These are phyloP conservation scores for Ormyrus pomaceus DNA, from an alignment of 2,888 invertebrate species.

Conservation along the genomic window DNA sequence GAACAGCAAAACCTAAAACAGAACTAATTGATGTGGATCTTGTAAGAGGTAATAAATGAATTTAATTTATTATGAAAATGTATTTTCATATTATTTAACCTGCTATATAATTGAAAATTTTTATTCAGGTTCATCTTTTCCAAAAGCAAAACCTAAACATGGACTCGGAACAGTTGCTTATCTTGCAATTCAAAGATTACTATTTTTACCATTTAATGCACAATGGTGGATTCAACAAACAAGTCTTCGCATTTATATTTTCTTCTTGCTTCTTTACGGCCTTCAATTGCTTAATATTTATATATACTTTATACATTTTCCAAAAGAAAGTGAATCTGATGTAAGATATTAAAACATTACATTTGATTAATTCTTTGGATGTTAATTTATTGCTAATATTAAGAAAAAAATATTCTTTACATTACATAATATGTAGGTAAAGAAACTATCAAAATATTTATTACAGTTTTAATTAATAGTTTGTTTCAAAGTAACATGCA, in stretches of 20 bases:
- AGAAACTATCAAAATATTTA: slow-evolving; percentile 3
- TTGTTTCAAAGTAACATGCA: background rate
- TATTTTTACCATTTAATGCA: slow-evolving; percentile 90
- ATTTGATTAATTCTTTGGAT: slow-evolving; percentile 1
- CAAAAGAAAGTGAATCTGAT: slow-evolving; percentile 76
- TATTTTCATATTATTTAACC: background rate
- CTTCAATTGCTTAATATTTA: slow-evolving; percentile 83
- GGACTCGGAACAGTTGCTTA: slow-evolving; percentile 90
- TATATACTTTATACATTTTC: slow-evolving; percentile 76
- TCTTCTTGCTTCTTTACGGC: slow-evolving; percentile 87
- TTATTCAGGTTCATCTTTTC: slow-evolving; percentile 90
- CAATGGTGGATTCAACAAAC: slow-evolving; percentile 96
- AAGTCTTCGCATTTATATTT: slow-evolving; percentile 84
- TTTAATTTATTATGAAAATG: background rate
- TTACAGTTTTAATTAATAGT: background rate
- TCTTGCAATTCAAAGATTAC: slow-evolving; percentile 87
- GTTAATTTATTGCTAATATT: background rate
- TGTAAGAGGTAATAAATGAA: slow-evolving; percentile 85
- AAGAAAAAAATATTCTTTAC: background rate
- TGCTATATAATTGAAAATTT: slow-evolving; percentile 9
- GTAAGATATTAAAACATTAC: slow-evolving; percentile 72
- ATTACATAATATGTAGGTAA: background rate
- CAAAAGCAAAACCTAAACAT: slow-evolving; percentile 96
- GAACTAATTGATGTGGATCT: slow-evolving; percentile 97
- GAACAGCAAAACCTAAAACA: slow-evolving; percentile 88